Base-by-base conservation (phyloP, 2,797 vertebrate species). In the Ctenopoma kingsleyae region DNA sequence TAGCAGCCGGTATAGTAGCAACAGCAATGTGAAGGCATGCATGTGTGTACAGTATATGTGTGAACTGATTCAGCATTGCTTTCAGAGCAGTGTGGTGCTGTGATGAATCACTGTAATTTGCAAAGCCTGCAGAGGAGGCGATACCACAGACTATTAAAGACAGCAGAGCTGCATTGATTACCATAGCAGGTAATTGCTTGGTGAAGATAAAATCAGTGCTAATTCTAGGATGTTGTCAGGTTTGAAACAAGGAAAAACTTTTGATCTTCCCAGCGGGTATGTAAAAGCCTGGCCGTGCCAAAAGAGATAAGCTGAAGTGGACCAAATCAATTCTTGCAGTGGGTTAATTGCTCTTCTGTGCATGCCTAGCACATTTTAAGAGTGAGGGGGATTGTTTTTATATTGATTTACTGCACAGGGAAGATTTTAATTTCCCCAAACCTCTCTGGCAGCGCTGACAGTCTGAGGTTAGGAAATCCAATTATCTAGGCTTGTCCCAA, bases 41-140 rank as follows among this genome's bases (percentile, higher is more conserved):
- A 75, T 76, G 70, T 38, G 40, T 43, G 75, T 67, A 66, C 61
- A 61, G 60, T 75, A 73, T 75, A 73, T 60, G 66, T 60, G 66
- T 71, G 83, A 87, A 84, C 76, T 76, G 86, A 89, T 88, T 87
- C 63, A 69, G 75, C 77, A 52, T 67, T 50, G 71, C 82, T 81
- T 69, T 82, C 84, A 60, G 59, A 61, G 83, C 81, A 65, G 64
- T 17, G 53, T 27, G 35, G 53, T 15, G 64, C 81, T 74, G 82
- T 86, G 90, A 94, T 93, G 80, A 92, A 93, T 93, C 80, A 81
- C 82, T 72, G 71, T 83, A 72, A 92, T 92, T 92, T 88, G 71
- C 61, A 51, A 72, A 72, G 84, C 78, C 82, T 78, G 87, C 80
- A 75, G 77, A 70, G 62, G 59, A 85, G 68, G 67, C 62, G 58